These are phyloP conservation scores for Cheilosia pagana DNA, from an alignment of 2,888 invertebrate species.

Conservation along the genomic window DNA sequence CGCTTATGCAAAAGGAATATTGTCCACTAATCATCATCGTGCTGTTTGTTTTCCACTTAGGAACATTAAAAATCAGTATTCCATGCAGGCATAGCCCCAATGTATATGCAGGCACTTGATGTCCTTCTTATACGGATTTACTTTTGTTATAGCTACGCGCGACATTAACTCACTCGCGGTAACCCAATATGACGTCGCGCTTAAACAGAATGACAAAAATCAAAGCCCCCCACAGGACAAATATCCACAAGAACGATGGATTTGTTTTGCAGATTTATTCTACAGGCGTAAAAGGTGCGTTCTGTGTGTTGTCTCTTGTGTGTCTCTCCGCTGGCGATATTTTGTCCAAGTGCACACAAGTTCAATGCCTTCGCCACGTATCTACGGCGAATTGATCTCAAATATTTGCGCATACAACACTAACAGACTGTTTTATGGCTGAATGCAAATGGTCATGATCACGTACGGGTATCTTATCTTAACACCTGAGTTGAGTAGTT, in stretches of 20 bases:
- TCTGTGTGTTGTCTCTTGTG: constrained; percentile 10
- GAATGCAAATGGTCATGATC: constrained; percentile 59
- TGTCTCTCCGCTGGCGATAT: constrained; percentile 27
- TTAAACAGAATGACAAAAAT: constrained; percentile 25
- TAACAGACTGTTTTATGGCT: constrained; percentile 38
- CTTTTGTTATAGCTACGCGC: constrained; percentile 44
- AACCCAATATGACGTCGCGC: constrained; percentile 37
- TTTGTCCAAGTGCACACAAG: constrained; percentile 67
- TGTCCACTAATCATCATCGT: constrained; percentile 46
- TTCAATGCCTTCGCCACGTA: constrained; percentile 54
- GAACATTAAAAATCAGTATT: constrained; percentile 39
- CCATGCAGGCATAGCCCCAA: constrained; percentile 18
- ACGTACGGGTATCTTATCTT: constrained; percentile 16
- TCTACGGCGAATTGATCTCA: constrained; percentile 54
- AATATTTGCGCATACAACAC: constrained; percentile 61
- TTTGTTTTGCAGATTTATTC: constrained; percentile 47
- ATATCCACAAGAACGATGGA: constrained; percentile 6
- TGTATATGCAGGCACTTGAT: constrained; percentile 6
- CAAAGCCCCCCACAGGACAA: constrained; percentile 6
- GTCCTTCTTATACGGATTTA: constrained; percentile 39
- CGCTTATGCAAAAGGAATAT: constrained; percentile 19
- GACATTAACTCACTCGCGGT: constrained; percentile 34
- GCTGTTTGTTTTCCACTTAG: constrained; percentile 48
- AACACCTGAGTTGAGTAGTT: constrained; percentile 24
- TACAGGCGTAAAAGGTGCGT: constrained; percentile 63